These are phyloP conservation scores for Arenaria interpres DNA, from an alignment of 2,113 vertebrate genomes.

Conservation along the genomic window DNA sequence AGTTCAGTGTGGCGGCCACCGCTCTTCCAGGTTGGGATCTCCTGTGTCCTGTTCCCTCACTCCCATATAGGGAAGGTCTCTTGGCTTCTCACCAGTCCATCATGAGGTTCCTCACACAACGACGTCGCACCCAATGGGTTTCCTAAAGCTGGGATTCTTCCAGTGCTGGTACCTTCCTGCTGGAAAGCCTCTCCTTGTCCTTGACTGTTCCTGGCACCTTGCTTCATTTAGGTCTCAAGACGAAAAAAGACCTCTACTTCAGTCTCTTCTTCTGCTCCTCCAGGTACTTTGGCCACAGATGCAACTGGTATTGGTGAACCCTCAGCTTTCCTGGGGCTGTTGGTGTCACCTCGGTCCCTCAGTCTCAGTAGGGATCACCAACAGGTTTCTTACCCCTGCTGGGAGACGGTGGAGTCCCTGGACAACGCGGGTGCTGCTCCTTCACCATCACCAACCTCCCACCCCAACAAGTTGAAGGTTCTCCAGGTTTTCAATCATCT, in stretches of 20 bases:
- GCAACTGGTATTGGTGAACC: not conserved
- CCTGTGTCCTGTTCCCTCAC: not conserved
- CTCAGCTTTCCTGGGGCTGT: not conserved
- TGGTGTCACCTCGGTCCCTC: rapidly evolving
- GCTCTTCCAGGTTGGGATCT: not conserved
- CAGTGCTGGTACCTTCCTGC: not conserved
- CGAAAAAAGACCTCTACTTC: not conserved
- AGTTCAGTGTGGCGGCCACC: not conserved
- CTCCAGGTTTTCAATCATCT: not conserved
- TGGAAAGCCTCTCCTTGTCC: not conserved
- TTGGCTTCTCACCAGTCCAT: not conserved
- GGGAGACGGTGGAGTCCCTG: not conserved
- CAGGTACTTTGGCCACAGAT: not conserved
- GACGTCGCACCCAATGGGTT: not conserved
- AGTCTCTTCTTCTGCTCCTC: not conserved
- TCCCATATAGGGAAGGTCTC: not conserved
- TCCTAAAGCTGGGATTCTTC: not conserved
- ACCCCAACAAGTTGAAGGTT: not conserved
- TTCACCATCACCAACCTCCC: not conserved
- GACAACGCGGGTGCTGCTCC: not conserved
- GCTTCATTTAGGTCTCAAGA: not conserved
- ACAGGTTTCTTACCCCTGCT: not conserved
- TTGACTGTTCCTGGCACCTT: not conserved
- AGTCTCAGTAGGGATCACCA: not conserved
- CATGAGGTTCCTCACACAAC: not conserved